A percentile compares a stretch with the other conserved stretches of the same genome.
Conservation (phyloP, 2,797 vertebrate genomes). For the Morus bassanus region DNA sequence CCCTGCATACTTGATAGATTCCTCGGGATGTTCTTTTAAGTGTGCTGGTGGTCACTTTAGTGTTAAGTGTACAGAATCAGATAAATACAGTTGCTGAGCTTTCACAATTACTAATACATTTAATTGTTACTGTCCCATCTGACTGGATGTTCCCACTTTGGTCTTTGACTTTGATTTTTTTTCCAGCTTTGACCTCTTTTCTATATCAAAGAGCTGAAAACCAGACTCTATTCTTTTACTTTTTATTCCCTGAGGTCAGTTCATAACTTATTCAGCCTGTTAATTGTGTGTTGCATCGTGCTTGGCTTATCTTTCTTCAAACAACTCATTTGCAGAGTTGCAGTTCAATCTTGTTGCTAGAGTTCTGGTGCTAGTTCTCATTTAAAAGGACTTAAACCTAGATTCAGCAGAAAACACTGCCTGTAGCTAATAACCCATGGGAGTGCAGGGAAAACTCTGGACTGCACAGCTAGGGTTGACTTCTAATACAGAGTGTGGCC, state of each 20-base stretch:
- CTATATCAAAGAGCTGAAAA: conserved; percentile 44
- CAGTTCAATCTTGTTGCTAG: not conserved
- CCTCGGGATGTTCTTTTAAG: not conserved
- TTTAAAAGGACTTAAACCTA: not conserved
- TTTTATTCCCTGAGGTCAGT: conserved; percentile 31
- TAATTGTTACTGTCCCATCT: not conserved
- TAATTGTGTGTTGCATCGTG: not conserved
- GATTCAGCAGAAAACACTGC: not conserved
- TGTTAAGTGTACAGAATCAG: not conserved
- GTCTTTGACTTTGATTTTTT: not conserved
- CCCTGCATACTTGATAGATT: not conserved
- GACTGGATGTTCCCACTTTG: not conserved
- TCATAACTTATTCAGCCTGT: conserved; percentile 33
- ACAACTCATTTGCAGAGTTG: conserved; percentile 23
- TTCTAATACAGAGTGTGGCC: not conserved
- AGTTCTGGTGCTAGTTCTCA: not conserved
- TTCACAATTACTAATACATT: not conserved
- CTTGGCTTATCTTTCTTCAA: conserved; percentile 52
- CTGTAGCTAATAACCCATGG: not conserved
- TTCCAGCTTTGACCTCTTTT: conserved; percentile 30
- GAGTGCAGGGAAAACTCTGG: not conserved
- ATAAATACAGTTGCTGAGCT: not conserved
- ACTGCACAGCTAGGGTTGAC: not conserved
- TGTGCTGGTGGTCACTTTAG: not conserved
- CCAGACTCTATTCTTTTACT: not conserved